phyloP scores from a whole-genome alignment of 2,888 invertebrate species.

The Lysandra coridon region DNA sequence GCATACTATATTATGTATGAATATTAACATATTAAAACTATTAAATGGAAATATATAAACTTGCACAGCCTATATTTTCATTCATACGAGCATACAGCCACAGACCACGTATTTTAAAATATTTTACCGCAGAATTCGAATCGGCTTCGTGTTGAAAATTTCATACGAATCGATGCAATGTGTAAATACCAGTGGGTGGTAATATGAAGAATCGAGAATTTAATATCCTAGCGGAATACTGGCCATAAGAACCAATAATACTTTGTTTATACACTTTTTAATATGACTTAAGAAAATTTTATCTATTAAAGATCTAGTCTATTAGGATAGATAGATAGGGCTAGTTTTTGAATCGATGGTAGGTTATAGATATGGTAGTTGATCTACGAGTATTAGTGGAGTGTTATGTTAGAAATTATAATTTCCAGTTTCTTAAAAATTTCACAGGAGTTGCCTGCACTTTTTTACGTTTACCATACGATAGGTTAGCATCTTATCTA shows the following conservation, averaged over 20 bases:
- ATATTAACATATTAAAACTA: not conserved
- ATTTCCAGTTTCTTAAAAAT: too few relatives aligned
- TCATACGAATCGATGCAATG: not conserved
- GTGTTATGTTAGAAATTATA: too few relatives aligned
- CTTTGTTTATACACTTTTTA: not conserved
- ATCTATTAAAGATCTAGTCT: not conserved
- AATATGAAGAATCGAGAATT: slow-evolving; percentile 20
- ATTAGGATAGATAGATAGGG: too few relatives aligned
- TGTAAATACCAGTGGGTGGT: slow-evolving; percentile 13
- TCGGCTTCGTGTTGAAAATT: not conserved
- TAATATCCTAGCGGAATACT: slow-evolving; percentile 15
- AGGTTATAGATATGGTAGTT: too few relatives aligned
- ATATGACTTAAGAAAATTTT: not conserved
- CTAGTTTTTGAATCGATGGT: too few relatives aligned
- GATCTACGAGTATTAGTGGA: too few relatives aligned
- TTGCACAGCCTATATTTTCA: not conserved
- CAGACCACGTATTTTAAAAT: not conserved
- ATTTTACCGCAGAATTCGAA: not conserved
- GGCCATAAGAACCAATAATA: not conserved
- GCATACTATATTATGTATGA: too few relatives aligned
- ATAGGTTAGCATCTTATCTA: too few relatives aligned
- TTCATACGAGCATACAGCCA: not conserved
- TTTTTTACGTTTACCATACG: too few relatives aligned
- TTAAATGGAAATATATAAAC: not conserved
- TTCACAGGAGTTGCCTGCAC: too few relatives aligned